These are phyloP conservation scores for Mercenaria mercenaria DNA, from an alignment of 1,140 invertebrate genomes.

Conservation along the genomic window DNA sequence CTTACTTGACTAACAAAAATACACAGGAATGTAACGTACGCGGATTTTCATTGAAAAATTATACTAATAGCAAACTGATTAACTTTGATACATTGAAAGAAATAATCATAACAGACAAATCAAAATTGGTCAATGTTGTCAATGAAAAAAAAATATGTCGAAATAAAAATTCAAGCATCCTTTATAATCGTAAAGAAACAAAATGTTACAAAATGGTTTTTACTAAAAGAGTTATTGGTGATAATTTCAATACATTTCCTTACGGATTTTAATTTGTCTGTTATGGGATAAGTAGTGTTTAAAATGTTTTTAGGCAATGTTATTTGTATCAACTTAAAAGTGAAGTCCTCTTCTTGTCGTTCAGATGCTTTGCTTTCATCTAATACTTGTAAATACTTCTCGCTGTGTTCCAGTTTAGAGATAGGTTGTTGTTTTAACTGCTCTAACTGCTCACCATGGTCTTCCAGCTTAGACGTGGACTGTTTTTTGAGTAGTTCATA, in stretches of 20 bases:
- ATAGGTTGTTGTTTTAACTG: too few species aligned
- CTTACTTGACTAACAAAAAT: not conserved
- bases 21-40: not conserved
- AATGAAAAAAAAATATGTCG: conserved; percentile 62
- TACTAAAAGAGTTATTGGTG: conserved; percentile 52
- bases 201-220: conserved; percentile 52
- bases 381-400: too few species aligned
- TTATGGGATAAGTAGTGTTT: too few species aligned
- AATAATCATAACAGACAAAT: not conserved
- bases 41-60: conserved; percentile 48
- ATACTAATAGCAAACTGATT: conserved; percentile 46
- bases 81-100: conserved; percentile 47
- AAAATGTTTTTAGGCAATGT: too few species aligned
- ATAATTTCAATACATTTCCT: conserved; percentile 55
- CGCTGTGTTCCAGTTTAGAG: too few species aligned
- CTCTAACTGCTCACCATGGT: too few species aligned
- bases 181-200: conserved; percentile 58
- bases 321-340: too few species aligned
- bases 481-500: too few species aligned
- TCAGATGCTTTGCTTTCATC: too few species aligned
- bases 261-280: conserved; percentile 61
- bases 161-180: not conserved
- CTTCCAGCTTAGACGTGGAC: too few species aligned
- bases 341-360: too few species aligned
- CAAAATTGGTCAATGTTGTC: conserved; percentile 3